Percentiles rank a stretch among this genome's conserved stretches.
Conservation (phyloP, 2,797 vertebrate genomes). For the Mus spretus region DNA sequence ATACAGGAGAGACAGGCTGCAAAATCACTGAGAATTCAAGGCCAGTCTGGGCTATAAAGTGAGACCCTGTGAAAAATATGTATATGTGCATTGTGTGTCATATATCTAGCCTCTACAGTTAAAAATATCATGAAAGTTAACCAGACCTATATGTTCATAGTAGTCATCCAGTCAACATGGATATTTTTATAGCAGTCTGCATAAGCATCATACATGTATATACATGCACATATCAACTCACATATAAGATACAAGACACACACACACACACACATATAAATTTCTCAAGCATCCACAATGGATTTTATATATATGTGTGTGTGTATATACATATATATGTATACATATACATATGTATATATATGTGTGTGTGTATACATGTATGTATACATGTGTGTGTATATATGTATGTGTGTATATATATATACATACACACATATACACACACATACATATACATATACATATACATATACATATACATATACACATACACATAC, state of each 20-base stretch:
- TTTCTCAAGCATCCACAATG: too few relatives aligned
- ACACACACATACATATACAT: too few relatives aligned
- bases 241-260: neutral
- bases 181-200: constrained; percentile 19
- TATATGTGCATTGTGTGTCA: neutral
- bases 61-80: neutral
- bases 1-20: neutral
- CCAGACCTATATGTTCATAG: neutral
- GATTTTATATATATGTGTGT: too few relatives aligned
- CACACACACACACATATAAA: too few relatives aligned
- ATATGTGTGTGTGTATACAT: too few relatives aligned
- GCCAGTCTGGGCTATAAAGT: neutral
- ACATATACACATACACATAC: too few relatives aligned
- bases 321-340: too few relatives aligned
- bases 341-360: too few relatives aligned
- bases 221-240: neutral
- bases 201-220: neutral
- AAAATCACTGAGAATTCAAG: neutral
- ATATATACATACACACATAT: too few relatives aligned
- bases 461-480: too few relatives aligned
- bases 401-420: too few relatives aligned
- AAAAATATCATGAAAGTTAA: constrained; percentile 1
- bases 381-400: too few relatives aligned
- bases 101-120: neutral
- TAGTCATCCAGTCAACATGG: neutral